A percentile compares a stretch with the other conserved stretches of the same genome.
phyloP scores from a whole-genome alignment of 2,888 invertebrate species.

The Netelia virgata region DNA sequence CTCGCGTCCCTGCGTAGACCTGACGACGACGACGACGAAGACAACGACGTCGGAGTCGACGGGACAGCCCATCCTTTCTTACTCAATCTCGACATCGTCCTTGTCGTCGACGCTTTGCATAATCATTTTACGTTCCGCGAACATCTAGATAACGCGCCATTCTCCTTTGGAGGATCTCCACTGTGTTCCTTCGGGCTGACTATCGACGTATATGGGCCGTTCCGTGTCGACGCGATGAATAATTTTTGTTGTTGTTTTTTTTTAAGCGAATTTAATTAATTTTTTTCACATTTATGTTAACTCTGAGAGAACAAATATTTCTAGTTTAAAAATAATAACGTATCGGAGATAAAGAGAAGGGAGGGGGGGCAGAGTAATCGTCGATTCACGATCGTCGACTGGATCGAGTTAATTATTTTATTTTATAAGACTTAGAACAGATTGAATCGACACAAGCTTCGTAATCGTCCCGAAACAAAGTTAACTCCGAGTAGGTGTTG shows the following conservation, averaged over 20 bases:
- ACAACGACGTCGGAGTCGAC: neutral
- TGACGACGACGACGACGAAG: neutral
- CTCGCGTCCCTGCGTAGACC: slow-evolving; percentile 31
- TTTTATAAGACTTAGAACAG: too few relatives aligned
- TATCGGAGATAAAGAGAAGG: neutral
- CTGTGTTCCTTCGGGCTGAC: neutral
- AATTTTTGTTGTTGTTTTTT: neutral
- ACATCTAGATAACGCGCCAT: slow-evolving; percentile 28
- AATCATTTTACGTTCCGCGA: slow-evolving; percentile 75
- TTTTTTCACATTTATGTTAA: too few relatives aligned
- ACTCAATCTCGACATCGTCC: neutral
- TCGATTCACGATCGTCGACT: too few relatives aligned
- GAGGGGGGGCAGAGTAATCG: neutral
- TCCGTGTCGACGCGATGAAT: neutral
- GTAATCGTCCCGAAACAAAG: too few relatives aligned
- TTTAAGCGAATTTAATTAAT: neutral
- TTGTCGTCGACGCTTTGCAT: slow-evolving; percentile 73
- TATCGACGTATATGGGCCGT: neutral
- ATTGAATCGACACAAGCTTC: too few relatives aligned
- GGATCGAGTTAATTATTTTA: too few relatives aligned
- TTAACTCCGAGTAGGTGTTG: too few relatives aligned
- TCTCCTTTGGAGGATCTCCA: slow-evolving; percentile 1
- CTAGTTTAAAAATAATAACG: neutral
- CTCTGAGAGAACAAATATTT: too few relatives aligned
- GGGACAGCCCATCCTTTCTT: slow-evolving; percentile 5